Evolutionary conservation across 2,888 invertebrate genomes (phyloP).

Genomic region (Leucoma salicis): DNA sequence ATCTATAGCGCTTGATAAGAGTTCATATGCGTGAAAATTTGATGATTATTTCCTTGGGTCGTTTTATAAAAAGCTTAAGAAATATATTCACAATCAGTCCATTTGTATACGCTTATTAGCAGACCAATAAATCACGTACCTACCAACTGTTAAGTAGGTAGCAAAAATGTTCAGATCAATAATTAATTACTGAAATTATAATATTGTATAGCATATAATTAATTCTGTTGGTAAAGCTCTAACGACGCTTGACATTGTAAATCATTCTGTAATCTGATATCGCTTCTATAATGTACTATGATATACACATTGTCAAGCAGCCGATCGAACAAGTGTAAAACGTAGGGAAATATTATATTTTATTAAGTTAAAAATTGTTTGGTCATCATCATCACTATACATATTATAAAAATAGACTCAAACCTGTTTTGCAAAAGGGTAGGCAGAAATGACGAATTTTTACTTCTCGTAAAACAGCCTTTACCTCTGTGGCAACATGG

Average conservation of each 20-base stretch:
- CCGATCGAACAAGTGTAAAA: not conserved
- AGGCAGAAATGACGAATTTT: no score
- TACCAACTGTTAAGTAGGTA: slow-evolving; percentile 17
- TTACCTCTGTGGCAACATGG: no score
- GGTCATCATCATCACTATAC: no score
- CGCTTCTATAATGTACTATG: slow-evolving; percentile 41
- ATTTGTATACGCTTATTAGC: slow-evolving; percentile 5
- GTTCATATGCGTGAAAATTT: no score
- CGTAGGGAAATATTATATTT: no score
- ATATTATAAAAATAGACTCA: no score
- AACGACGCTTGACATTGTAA: slow-evolving; percentile 55
- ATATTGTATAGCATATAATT: slow-evolving; percentile 56
- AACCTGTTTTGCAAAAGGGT: no score
- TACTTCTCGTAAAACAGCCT: no score
- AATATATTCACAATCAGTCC: not conserved
- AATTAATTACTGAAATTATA: slow-evolving; percentile 47
- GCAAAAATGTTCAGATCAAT: slow-evolving; percentile 40
- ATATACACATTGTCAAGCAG: slow-evolving; percentile 21
- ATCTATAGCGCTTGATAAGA: no score
- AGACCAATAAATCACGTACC: slow-evolving; percentile 16
- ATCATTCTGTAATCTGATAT: slow-evolving; percentile 57
- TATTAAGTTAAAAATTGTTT: no score
- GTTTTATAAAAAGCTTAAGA: no score
- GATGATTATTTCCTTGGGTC: no score
- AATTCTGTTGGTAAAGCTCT: slow-evolving; percentile 45